Conservation (phyloP, 2,888 invertebrate genomes). For the Macrosiphum euphorbiae region DNA sequence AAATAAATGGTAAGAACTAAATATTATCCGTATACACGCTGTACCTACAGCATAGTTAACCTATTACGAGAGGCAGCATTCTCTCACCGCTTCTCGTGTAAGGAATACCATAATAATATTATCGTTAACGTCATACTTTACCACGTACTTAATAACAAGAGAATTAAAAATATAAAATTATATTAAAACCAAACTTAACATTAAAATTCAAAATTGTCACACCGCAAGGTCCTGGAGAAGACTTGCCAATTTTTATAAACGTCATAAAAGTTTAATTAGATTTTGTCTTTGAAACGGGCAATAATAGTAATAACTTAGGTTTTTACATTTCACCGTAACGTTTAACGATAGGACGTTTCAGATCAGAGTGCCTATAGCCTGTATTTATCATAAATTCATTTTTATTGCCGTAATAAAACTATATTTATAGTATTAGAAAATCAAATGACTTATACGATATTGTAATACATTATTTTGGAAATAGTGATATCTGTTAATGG, state of each 20-base stretch:
- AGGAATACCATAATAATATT: background rate
- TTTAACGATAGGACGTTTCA: slow-evolving; percentile 49
- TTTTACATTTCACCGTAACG: slow-evolving; percentile 35
- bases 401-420: slow-evolving; percentile 29
- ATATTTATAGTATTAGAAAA: slow-evolving; percentile 29
- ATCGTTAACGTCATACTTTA: background rate
- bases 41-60: background rate
- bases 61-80: background rate
- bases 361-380: background rate
- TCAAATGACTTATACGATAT: background rate
- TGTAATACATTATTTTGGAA: background rate
- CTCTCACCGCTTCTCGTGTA: slow-evolving; percentile 1
- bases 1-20: slow-evolving; percentile 12
- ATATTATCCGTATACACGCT: background rate
- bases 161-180: background rate
- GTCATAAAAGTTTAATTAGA: slow-evolving; percentile 14
- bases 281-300: slow-evolving; percentile 6
- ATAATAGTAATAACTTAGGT: slow-evolving; percentile 26
- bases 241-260: slow-evolving; percentile 13
- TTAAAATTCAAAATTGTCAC: background rate
- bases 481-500: background rate
- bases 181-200: slow-evolving; percentile 30
- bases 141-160: background rate
- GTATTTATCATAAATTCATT: slow-evolving; percentile 34
- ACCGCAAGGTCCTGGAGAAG: background rate